Evolutionary conservation across 2,113 vertebrate genomes (phyloP), one percentile per base, ranked within the genome.

Genomic region (Trichomycterus rosablanca): DNA sequence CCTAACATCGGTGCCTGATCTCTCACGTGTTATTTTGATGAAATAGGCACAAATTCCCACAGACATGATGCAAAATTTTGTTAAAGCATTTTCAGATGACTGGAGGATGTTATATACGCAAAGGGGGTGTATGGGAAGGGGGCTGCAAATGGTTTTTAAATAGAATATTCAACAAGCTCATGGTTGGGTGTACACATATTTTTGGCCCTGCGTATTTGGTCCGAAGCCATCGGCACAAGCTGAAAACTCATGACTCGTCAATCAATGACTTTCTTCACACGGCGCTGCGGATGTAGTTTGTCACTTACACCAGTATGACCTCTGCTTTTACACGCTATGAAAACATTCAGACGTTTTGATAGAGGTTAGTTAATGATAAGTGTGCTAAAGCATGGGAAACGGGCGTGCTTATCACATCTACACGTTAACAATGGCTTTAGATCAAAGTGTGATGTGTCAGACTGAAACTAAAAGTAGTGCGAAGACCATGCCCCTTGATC

Each of bases 221-320:
- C n/a, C 22, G 16, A 60, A 68, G 34, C 32, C 45, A 22, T 26
- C n/a, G 19, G 30, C 58, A 51, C 43, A 49, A 55, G 60, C 44
- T 34, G 16, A 44, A 34, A 70, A 49, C 72, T 46, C 64, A 70
- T 70, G 72, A 70, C 64, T 59, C 40, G 70, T 78, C 72, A 76
- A 78, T 80, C 64, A 76, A 77, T 80, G 66, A 79, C 75, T 67
- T 67, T 71, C 67, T 67, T 72, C 69, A 59, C 68, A 79, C 22
- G 10, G 26, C 5, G 15, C 57, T 37, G 58, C 51, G 63, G 60
- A 28, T 67, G 62, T 59, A 56, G 70, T 79, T 76, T 80, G 67
- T 70, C 76, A 66, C 59, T 28, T 58, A 61, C 75, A 15, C 59
- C 66, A 63, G 78, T 78, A 77, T 39, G 74, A 55, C 54, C 45